phyloP scores from a whole-genome alignment of 2,113 vertebrate species.

The Spea multiplicata region DNA sequence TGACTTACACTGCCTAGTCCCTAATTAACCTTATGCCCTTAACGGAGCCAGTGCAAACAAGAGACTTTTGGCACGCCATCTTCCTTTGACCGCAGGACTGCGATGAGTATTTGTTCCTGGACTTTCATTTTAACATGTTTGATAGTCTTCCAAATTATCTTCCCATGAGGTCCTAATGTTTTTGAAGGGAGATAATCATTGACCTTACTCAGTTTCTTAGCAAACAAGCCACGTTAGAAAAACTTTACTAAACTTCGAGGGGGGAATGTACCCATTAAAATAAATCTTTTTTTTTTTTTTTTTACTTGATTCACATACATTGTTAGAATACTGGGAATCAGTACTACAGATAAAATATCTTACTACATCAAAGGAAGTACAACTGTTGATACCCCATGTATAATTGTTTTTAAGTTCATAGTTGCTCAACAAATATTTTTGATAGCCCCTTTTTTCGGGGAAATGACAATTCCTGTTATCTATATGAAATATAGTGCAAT shows the following conservation, averaged over 20 bases:
- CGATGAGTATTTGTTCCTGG: conserved; percentile 28
- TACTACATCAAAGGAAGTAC: conserved; percentile 7
- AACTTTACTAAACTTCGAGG: conserved; percentile 18
- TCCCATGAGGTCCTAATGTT: conserved; percentile 23
- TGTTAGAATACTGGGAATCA: conserved; percentile 2
- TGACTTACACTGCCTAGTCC: conserved; percentile 55
- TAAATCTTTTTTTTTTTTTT: neutral
- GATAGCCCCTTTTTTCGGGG: no score
- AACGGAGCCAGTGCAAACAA: conserved; percentile 44
- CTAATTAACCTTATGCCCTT: conserved; percentile 61
- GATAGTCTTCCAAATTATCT: neutral
- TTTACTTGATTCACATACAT: conserved; percentile 1
- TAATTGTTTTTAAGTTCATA: no score
- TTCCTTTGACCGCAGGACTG: conserved; percentile 18
- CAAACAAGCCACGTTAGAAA: conserved; percentile 8
- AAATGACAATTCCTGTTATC: no score
- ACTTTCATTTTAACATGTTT: conserved; percentile 33
- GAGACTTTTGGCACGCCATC: conserved; percentile 42
- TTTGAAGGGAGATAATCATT: conserved; percentile 15
- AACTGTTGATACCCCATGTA: no score
- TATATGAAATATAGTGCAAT: no score
- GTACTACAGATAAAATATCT: neutral
- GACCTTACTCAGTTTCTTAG: conserved; percentile 24
- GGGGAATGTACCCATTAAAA: conserved; percentile 23
- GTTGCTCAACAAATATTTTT: no score